Evolutionary conservation across 2,797 vertebrate species (phyloP).

Genomic region (Pyrocephalus nanus): DNA sequence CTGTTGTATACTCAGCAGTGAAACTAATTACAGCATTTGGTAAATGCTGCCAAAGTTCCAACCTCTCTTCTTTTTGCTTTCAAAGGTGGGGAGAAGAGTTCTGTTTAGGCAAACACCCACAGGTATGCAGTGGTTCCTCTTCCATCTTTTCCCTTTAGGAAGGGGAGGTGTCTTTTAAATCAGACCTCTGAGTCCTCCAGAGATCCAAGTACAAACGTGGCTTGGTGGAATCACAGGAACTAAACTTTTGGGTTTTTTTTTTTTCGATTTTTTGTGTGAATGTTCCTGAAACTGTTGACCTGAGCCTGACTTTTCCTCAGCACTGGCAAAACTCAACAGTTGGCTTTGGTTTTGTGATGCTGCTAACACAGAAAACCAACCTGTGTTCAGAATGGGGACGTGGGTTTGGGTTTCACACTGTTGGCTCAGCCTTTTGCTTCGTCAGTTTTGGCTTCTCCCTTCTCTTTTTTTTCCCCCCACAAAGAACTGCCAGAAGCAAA

Average conservation of each 20-base stretch:
- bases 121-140: conserved; percentile 77
- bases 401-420: neutral
- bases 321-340: neutral
- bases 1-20: neutral
- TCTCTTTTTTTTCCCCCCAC: rapidly evolving
- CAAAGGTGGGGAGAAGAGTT: conserved; percentile 97
- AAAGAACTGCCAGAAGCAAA: neutral
- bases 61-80: conserved; percentile 30
- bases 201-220: neutral
- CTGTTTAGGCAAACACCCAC: conserved; percentile 89
- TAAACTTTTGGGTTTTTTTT: neutral
- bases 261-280: neutral
- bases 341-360: neutral
- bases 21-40: neutral
- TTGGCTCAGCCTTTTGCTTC: neutral
- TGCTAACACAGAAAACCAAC: neutral
- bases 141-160: neutral
- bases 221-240: neutral
- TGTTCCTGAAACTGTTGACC: neutral
- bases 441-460: neutral
- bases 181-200: neutral
- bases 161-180: neutral
- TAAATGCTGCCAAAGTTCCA: neutral
- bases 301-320: neutral
- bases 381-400: rapidly evolving